These are phyloP conservation scores for Ondatra zibethicus DNA, from an alignment of 2,113 vertebrate genomes.

Conservation along the genomic window DNA sequence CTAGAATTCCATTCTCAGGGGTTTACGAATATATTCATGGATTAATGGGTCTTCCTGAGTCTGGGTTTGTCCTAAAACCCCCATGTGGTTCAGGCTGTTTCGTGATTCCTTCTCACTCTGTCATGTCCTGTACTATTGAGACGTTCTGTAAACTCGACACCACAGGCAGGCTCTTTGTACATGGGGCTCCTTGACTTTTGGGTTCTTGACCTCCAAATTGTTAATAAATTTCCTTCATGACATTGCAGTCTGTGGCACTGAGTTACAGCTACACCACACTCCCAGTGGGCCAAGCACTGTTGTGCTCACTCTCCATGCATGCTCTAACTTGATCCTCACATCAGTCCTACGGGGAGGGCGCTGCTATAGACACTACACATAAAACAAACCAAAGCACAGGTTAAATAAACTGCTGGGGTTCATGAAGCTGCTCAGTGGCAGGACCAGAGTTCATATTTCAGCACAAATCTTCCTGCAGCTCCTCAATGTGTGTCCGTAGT, in stretches of 20 bases:
- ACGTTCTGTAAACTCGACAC: not conserved
- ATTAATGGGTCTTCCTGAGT: not conserved
- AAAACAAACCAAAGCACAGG: not conserved
- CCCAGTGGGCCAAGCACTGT: not conserved
- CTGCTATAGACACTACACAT: not conserved
- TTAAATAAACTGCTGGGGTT: slow-evolving; percentile 9
- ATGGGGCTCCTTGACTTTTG: not conserved
- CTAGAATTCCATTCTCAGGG: not conserved
- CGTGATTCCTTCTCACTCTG: not conserved
- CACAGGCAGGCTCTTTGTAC: not conserved
- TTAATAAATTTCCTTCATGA: not conserved
- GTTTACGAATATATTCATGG: not conserved
- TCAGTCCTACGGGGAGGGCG: not conserved
- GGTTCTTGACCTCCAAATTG: not conserved
- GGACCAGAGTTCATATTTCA: slow-evolving; percentile 6
- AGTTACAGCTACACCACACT: not conserved
- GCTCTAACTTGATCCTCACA: not conserved
- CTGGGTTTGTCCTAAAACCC: not conserved
- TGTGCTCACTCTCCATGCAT: not conserved
- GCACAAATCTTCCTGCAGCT: not conserved
- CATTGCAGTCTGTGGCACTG: not conserved
- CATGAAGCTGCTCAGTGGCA: not conserved
- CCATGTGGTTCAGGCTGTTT: not conserved
- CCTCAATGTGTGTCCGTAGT: not conserved
- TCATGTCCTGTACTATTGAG: not conserved